Base-by-base conservation (phyloP, 2,797 vertebrate species). In the Poecilia picta region DNA sequence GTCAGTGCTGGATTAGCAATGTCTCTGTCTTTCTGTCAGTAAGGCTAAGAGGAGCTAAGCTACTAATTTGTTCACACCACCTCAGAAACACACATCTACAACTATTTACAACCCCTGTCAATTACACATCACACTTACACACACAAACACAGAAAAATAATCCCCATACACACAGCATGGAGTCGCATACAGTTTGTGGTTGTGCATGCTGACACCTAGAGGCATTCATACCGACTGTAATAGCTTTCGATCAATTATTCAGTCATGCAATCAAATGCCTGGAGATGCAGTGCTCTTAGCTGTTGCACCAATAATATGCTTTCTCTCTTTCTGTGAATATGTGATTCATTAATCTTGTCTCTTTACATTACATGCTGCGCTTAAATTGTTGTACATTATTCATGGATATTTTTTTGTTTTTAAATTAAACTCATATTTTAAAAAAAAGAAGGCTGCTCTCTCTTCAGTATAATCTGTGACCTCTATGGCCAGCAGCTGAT, bases 1-100 rank as follows among this genome's bases (percentile, higher is more conserved):
- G 89, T 93, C 92, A 89, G 76, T 68, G 80, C 72, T 82, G 90
- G 90, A 92, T 94, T 95, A 94, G 86, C 82, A 78, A 86, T 87
- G 92, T 90, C 88, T 89, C 87, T 92, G 94, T 94, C 92, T 91
- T 77, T 85, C 86, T 87, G 92, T 92, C 91, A 91, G 84, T 8
- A 2, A 77, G 87, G 90, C 93, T 89, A 92, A 93, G 83, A 89
- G 74, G 88, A 88, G 91, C 89, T 91, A 88, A 94, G 89, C 90
- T 91, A 90, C 87, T 91, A 92, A 92, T 88, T 62, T 41, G 64
- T 88, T 84, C 80, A 84, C 83, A 78, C 79, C 73, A 76, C 83
- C 75, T 79, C 79, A 82, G 72, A 83, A 68, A 47, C 76, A 66
- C 75, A 87, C 71, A 46, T 25, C 53, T 76, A 80, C 80, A 74